Evolutionary conservation across 2,797 vertebrate species (phyloP).

Genomic region (Coracias cyanogaster): DNA sequence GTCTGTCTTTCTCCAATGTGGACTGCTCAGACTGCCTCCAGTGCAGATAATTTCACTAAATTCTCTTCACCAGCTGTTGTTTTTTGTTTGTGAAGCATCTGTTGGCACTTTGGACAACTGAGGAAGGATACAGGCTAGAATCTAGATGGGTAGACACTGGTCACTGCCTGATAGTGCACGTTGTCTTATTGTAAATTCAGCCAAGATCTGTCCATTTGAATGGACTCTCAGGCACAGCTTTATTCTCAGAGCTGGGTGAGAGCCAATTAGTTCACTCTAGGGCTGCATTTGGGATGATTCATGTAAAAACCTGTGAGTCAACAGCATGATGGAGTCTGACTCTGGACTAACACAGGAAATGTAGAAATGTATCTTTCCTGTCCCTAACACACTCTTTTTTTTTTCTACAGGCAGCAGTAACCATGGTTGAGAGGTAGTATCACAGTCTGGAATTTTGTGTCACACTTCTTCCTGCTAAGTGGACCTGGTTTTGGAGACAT

Average conservation of each 20-base stretch:
- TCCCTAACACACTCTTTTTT: conserved; percentile 20
- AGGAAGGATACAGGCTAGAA: neutral
- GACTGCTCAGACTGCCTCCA: neutral
- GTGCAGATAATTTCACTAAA: neutral
- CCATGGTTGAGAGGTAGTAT: conserved; percentile 89
- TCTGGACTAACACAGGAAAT: neutral
- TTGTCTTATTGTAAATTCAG: neutral
- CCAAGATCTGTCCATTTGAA: neutral
- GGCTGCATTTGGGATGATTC: neutral
- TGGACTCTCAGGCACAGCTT: neutral
- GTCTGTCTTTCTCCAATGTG: neutral
- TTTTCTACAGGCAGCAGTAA: conserved; percentile 83
- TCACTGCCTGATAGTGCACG: neutral
- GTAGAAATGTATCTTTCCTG: neutral
- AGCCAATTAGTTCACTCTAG: neutral
- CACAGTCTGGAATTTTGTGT: neutral
- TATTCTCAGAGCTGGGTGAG: neutral
- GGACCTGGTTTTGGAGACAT: neutral
- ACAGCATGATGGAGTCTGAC: neutral
- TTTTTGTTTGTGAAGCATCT: neutral
- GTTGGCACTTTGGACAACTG: neutral
- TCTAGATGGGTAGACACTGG: neutral
- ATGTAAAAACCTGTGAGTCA: neutral
- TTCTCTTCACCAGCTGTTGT: neutral
- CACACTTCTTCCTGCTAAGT: conserved; percentile 3